Evolutionary conservation across 2,113 vertebrate genomes (phyloP).

Genomic region (Carassius auratus): DNA sequence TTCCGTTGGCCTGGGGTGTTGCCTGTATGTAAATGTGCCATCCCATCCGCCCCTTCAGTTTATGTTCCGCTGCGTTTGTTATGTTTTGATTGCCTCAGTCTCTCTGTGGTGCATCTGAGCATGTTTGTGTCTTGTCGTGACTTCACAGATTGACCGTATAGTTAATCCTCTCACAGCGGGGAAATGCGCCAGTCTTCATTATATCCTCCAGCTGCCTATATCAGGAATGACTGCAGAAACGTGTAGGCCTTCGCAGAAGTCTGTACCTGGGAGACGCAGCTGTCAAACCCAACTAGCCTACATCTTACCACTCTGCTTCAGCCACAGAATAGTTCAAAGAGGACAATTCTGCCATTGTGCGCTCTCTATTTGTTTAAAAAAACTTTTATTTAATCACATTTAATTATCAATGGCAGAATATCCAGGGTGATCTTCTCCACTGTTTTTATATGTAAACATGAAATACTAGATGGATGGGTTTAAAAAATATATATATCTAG

Average conservation of each 20-base stretch:
- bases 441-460: neutral
- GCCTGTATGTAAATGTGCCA: neutral
- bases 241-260: conserved; percentile 37
- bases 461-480: neutral
- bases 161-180: conserved; percentile 29
- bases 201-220: conserved; percentile 4
- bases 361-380: neutral
- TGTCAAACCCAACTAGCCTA: conserved; percentile 1
- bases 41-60: conserved; percentile 7
- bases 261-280: conserved; percentile 9
- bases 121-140: conserved; percentile 38
- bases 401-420: no score
- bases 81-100: neutral
- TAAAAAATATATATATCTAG: neutral
- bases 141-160: neutral
- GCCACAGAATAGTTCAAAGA: neutral
- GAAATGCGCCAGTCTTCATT: neutral
- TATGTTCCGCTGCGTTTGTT: neutral
- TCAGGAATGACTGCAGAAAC: conserved; percentile 23
- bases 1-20: neutral
- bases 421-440: no score
- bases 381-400: no score
- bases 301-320: neutral
- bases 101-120: neutral
- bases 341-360: neutral